These are phyloP conservation scores for Aurelia coerulea DNA, from an alignment of 30 jellyfish, hydroid and myxozoan species.

Conservation along the genomic window DNA sequence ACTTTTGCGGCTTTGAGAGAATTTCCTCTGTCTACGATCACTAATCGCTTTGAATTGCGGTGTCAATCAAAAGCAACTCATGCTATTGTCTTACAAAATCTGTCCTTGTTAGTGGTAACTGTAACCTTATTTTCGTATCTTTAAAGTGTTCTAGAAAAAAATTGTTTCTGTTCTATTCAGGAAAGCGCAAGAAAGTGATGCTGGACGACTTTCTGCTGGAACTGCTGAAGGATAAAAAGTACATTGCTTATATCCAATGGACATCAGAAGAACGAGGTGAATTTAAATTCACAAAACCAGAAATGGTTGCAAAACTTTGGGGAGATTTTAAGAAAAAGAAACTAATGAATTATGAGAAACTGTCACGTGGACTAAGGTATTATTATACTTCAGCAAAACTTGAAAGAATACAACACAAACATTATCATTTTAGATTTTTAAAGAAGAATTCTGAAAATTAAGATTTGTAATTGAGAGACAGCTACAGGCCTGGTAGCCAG, in stretches of 20 bases:
- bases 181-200: slow-evolving; percentile 37
- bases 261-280: slow-evolving; percentile 60
- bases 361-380: slow-evolving; percentile 62
- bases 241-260: slow-evolving; percentile 67
- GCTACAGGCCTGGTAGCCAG: no score
- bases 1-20: no score
- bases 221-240: slow-evolving; percentile 41
- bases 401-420: slow-evolving; percentile 45
- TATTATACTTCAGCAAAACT: slow-evolving; percentile 51
- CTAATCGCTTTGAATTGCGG: no score
- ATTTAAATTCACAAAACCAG: slow-evolving; percentile 59
- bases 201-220: slow-evolving; percentile 60
- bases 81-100: no score
- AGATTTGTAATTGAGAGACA: no score
- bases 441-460: background rate
- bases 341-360: slow-evolving; percentile 53
- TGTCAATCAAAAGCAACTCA: no score
- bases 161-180: no score
- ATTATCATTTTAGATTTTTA: slow-evolving; percentile 56
- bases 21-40: no score
- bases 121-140: no score
- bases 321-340: slow-evolving; percentile 57
- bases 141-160: no score
- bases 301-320: slow-evolving; percentile 73
- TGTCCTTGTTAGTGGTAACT: no score